phyloP scores from a whole-genome alignment of 2,113 vertebrate genomes.

The Proteles cristata region DNA sequence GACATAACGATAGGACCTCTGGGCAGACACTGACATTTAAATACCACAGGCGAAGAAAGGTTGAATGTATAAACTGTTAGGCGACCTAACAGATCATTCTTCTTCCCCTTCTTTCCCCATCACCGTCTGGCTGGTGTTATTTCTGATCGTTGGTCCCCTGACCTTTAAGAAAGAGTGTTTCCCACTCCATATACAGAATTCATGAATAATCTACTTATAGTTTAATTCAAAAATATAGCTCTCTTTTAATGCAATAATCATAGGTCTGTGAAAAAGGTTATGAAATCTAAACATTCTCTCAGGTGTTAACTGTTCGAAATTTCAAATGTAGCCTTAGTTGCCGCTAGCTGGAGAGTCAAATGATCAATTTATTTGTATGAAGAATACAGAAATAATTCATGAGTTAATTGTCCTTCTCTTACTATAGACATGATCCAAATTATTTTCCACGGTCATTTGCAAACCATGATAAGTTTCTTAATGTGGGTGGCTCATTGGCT shows the following conservation, averaged over 20 bases:
- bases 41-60: constrained; percentile 58
- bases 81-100: background rate
- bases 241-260: constrained; percentile 45
- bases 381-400: constrained; percentile 41
- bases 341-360: background rate
- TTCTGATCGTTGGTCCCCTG: constrained; percentile 56
- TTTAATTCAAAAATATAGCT: constrained; percentile 53
- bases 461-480: background rate
- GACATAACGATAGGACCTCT: constrained; percentile 4
- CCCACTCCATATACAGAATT: constrained; percentile 53
- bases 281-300: constrained; percentile 49
- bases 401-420: constrained; percentile 23
- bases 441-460: constrained; percentile 15
- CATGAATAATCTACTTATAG: constrained; percentile 55
- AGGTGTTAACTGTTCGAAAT: constrained; percentile 51
- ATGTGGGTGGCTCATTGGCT: background rate
- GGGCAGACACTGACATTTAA: constrained; percentile 69
- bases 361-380: background rate
- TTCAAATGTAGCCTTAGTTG: constrained; percentile 5
- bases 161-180: constrained; percentile 69
- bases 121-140: constrained; percentile 41
- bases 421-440: background rate
- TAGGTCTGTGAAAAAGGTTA: constrained; percentile 57
- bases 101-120: constrained; percentile 2
- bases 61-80: constrained; percentile 44